phyloP scores from a whole-genome alignment of 2,113 vertebrate species.

The Girardinichthys multiradiatus region DNA sequence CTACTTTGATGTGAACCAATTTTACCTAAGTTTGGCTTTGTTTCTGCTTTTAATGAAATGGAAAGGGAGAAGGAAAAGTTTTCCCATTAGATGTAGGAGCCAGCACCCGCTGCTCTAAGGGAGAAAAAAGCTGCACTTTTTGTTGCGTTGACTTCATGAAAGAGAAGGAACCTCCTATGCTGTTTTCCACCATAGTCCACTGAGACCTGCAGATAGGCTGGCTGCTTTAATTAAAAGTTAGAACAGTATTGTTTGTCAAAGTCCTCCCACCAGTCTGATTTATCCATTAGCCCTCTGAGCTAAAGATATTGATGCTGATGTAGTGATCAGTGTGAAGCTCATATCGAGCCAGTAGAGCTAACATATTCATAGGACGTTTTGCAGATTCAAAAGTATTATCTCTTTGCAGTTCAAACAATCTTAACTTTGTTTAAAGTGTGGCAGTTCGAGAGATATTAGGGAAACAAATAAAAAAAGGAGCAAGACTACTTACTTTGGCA shows the following conservation, averaged over 20 bases:
- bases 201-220: slow-evolving; percentile 44
- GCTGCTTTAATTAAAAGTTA: slow-evolving; percentile 73
- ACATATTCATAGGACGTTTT: no score
- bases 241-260: slow-evolving; percentile 60
- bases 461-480: no score
- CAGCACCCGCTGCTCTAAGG: slow-evolving; percentile 48
- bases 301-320: slow-evolving; percentile 16
- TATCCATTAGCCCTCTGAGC: slow-evolving; percentile 37
- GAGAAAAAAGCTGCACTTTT: slow-evolving; percentile 15
- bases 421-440: no score
- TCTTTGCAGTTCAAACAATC: no score
- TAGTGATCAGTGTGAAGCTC: background rate
- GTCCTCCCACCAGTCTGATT: slow-evolving; percentile 53
- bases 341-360: no score
- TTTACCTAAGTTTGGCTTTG: slow-evolving; percentile 6
- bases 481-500: background rate
- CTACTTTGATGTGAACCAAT: slow-evolving; percentile 14
- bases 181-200: slow-evolving; percentile 17
- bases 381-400: no score
- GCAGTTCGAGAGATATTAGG: no score
- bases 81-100: slow-evolving; percentile 28
- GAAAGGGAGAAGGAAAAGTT: slow-evolving; percentile 10
- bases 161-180: slow-evolving; percentile 44
- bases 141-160: slow-evolving; percentile 47
- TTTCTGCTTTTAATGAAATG: background rate